Base-by-base conservation (phyloP, 2,797 vertebrate species). In the Bucorvus abyssinicus region DNA sequence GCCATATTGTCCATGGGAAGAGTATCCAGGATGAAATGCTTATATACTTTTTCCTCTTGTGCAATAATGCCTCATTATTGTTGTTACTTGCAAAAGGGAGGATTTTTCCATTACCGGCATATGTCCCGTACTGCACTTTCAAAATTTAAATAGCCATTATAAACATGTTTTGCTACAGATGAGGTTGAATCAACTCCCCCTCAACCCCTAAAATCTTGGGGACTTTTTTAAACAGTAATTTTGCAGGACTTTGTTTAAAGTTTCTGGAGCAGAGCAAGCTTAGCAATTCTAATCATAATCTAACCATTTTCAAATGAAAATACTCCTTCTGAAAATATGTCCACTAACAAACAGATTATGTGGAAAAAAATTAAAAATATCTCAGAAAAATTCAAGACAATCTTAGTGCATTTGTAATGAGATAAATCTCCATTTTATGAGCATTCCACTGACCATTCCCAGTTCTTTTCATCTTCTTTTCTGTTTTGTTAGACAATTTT, bases 1-100 rank as follows among this genome's bases (percentile, higher is more conserved):
- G 53, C 63, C 1, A 0, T 90, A 45, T 76, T 81, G 73, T 91
- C 68, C 52, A 67, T 59, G 57, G 32, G 17, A 89, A 90, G n/a
- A 59, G n/a, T 83, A 87, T 92, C 23, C n/a, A 69, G 44, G 20
- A 93, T 87, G 19, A 91, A 94, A 93, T 84, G 56, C 60, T 93
- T 81, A 90, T 84, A 52, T 89, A 60, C 24, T 76, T 75, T 87
- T 76, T 45, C 10, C 30, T 23, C 7, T 55, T 65, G 42, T 85
- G 59, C 71, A 91, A 27, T 71, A 89, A 70, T 86, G 71, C 50
- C 42, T 91, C 15, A 11, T 90, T 91, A 84, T 32, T 85, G 27
- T 85, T 82, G 30, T 36, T 77, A 71, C 87, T 75, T 81, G 71
- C 63, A 76, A 92, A 89, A 89, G 22, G 26, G 36, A 83, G 42